Conservation (phyloP, 2,113 vertebrate genomes). For the Scartelaos histophorus region DNA sequence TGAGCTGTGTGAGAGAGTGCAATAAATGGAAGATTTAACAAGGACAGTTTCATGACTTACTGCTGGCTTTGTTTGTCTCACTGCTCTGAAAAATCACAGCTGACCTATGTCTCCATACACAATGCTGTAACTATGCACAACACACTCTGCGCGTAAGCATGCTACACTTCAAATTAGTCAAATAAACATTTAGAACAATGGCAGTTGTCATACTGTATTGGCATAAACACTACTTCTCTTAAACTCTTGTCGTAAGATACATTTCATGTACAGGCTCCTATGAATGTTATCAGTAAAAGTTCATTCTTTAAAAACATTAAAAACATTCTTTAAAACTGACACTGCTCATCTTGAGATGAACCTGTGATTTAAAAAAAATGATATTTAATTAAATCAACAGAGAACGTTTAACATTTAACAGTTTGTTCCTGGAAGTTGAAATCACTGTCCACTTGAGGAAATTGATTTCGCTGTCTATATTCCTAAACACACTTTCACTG, state of each 20-base stretch:
- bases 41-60: conserved; percentile 57
- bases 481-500: background rate
- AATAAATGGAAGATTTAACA: conserved; percentile 50
- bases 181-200: conserved; percentile 26
- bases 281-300: conserved; percentile 1
- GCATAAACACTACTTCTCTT: conserved; percentile 17
- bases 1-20: background rate
- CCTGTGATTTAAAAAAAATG: no score
- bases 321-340: background rate
- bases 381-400: conserved; percentile 8
- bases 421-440: conserved; percentile 40
- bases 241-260: conserved; percentile 17
- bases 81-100: conserved; percentile 49
- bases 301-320: background rate
- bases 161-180: conserved; percentile 20
- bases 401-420: conserved; percentile 36
- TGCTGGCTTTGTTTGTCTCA: conserved; percentile 56
- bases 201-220: conserved; percentile 20
- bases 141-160: conserved; percentile 11
- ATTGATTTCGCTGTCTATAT: conserved; percentile 18
- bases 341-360: no score
- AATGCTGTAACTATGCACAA: conserved; percentile 40
- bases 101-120: conserved; percentile 48
- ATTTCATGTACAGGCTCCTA: background rate
- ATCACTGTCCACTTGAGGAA: conserved; percentile 17